A percentile compares a stretch with the other conserved stretches of the same genome.
These are phyloP conservation scores for Zosterops borbonicus DNA, from an alignment of 2,113 vertebrate species.

Conservation along the genomic window DNA sequence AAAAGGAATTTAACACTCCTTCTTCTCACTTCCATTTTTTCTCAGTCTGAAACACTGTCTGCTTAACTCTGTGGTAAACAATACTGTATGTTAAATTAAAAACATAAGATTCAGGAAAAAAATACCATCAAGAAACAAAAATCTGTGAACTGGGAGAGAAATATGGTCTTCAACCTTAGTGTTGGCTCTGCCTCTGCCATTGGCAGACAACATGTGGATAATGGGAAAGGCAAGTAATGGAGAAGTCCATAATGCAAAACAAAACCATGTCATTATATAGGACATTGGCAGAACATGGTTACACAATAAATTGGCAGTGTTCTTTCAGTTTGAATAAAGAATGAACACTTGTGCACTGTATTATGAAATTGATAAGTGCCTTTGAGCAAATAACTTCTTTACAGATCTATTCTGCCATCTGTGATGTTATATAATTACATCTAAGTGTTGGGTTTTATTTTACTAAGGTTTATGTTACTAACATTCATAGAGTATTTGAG, in stretches of 20 bases:
- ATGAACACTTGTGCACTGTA: neutral
- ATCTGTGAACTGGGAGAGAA: neutral
- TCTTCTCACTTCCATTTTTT: neutral
- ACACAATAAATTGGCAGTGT: constrained; percentile 12
- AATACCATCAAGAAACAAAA: neutral
- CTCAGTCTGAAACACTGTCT: neutral
- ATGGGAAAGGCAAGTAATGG: neutral
- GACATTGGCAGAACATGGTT: neutral
- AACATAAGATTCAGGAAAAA: too few relatives aligned
- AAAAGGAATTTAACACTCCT: neutral
- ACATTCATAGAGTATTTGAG: neutral
- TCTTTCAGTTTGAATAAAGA: constrained; percentile 6
- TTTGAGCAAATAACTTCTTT: neutral
- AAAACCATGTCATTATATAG: neutral
- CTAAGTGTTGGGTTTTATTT: neutral
- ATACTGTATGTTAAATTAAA: neutral
- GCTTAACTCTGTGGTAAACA: neutral
- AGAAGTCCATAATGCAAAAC: neutral
- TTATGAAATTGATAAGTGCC: neutral
- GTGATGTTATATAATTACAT: neutral
- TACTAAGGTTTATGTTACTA: neutral
- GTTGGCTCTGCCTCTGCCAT: neutral
- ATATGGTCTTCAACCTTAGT: neutral
- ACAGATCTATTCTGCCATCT: constrained; percentile 1
- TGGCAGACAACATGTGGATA: neutral